Conservation (phyloP, 2,113 vertebrate species). For the Saimiri boliviensis region DNA sequence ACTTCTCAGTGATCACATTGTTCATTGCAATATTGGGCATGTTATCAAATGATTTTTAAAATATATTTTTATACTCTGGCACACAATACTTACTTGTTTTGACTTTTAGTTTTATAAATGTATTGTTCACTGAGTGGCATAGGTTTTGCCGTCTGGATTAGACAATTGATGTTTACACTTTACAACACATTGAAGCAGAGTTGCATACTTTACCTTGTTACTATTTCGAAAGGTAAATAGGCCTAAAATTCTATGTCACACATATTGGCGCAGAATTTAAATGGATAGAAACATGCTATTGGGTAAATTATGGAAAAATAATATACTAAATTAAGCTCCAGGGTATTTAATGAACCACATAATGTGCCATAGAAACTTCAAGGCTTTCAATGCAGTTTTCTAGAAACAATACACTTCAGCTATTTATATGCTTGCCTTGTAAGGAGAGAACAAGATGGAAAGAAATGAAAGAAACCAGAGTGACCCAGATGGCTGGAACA, state of each 20-base stretch:
- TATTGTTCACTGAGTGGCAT: background rate
- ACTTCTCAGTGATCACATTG: background rate
- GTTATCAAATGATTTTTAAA: background rate
- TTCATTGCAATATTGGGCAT: background rate
- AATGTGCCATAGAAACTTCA: background rate
- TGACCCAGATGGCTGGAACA: background rate
- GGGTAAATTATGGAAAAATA: constrained; percentile 5
- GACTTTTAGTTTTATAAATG: constrained; percentile 8
- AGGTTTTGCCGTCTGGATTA: background rate
- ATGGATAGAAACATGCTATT: background rate
- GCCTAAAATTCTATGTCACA: background rate
- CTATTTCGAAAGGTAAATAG: constrained; percentile 25
- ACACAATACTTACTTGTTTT: background rate
- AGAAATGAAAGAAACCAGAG: background rate
- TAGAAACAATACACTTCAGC: background rate
- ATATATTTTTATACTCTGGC: background rate
- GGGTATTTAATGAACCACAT: constrained; percentile 41
- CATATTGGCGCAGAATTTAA: background rate
- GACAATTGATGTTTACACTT: constrained; percentile 13
- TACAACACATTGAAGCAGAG: background rate
- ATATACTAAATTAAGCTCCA: constrained; percentile 12
- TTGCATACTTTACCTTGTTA: background rate
- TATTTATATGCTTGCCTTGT: background rate
- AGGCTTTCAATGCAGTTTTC: background rate
- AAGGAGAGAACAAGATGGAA: background rate